These are phyloP conservation scores for Saturnia pavonia DNA, from an alignment of 2,888 invertebrate species.

Conservation along the genomic window DNA sequence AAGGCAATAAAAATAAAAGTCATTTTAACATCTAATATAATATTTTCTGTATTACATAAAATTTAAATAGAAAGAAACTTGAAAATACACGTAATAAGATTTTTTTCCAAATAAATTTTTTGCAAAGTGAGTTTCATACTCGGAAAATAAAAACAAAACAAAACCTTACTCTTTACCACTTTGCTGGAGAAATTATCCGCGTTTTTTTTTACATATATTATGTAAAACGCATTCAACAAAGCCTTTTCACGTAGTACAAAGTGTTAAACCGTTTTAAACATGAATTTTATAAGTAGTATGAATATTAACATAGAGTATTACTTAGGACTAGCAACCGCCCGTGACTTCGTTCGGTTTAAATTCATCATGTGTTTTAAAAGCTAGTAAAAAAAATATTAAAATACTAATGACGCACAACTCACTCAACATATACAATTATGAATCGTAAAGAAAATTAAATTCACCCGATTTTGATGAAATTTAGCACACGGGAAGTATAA, in stretches of 20 bases:
- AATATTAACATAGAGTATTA: background rate
- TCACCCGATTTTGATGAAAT: too few species aligned
- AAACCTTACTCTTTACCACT: conserved; percentile 27
- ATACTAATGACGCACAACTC: too few species aligned
- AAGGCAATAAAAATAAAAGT: too few species aligned
- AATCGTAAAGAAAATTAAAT: too few species aligned
- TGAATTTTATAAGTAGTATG: background rate
- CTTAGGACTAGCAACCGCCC: background rate
- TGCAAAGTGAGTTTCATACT: conserved; percentile 8
- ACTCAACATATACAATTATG: too few species aligned
- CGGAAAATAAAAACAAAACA: background rate
- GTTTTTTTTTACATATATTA: conserved; percentile 30
- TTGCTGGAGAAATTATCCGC: conserved; percentile 33
- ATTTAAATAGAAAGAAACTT: background rate
- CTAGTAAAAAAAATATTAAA: too few species aligned
- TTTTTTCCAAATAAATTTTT: background rate
- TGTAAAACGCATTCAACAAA: conserved; percentile 23
- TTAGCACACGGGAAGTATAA: too few species aligned
- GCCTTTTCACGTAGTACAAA: conserved; percentile 14
- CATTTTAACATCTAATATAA: too few species aligned
- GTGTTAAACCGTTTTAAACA: background rate
- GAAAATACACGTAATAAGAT: background rate
- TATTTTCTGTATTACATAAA: background rate
- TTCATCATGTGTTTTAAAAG: too few species aligned
- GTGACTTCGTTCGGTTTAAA: too few species aligned